These are phyloP conservation scores for Campylorhamphus procurvoides DNA, from an alignment of 2,113 vertebrate species.

Conservation along the genomic window DNA sequence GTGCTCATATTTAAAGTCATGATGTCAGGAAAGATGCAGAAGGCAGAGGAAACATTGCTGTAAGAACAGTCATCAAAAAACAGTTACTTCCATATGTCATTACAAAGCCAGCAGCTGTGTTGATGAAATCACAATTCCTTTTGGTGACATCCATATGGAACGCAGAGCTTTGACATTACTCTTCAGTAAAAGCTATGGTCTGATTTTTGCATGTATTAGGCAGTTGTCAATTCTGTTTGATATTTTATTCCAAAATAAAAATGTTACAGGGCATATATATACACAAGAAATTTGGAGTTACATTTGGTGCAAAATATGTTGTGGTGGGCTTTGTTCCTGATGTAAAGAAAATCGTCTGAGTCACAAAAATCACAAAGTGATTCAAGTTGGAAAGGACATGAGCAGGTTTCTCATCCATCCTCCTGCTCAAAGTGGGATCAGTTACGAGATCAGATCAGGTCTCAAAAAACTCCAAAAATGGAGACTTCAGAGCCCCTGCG, in stretches of 20 bases:
- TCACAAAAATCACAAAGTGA: background rate
- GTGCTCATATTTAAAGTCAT: conserved; percentile 16
- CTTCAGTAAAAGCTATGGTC: conserved; percentile 12
- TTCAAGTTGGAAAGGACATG: background rate
- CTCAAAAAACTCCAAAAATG: background rate
- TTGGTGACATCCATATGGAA: conserved; percentile 42
- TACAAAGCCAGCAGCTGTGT: conserved; percentile 40
- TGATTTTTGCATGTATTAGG: background rate
- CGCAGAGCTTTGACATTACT: conserved; percentile 33
- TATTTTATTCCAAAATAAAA: conserved; percentile 23
- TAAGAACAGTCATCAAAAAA: background rate
- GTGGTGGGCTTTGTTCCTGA: conserved; percentile 1
- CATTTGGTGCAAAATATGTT: conserved; percentile 4
- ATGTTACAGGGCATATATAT: background rate
- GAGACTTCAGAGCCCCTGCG: background rate
- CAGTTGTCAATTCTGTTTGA: conserved; percentile 3
- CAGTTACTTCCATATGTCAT: conserved; percentile 55
- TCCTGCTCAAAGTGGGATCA: background rate
- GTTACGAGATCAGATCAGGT: background rate
- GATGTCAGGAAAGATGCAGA: conserved; percentile 26
- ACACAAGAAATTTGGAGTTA: background rate
- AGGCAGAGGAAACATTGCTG: background rate
- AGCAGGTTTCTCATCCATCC: background rate
- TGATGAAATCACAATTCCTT: conserved; percentile 41
- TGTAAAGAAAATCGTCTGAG: background rate